Evolutionary conservation across 2,113 vertebrate genomes (phyloP).

Genomic region (Miniopterus natalensis): DNA sequence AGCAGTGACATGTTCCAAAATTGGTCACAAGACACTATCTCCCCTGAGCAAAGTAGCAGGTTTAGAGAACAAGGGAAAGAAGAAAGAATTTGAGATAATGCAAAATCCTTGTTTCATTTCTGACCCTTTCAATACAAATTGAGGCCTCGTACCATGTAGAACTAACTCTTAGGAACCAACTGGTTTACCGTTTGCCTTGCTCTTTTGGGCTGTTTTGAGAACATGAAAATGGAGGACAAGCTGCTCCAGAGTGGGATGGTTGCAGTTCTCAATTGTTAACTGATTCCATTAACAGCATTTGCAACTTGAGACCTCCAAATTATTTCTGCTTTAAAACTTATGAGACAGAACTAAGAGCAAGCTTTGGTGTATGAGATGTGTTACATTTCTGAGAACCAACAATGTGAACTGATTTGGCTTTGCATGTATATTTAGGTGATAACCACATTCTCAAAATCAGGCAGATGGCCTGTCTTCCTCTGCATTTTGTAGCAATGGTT

Average conservation of each 20-base stretch:
- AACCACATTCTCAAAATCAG: neutral
- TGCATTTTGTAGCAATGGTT: neutral
- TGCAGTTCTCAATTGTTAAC: neutral
- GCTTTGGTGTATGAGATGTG: neutral
- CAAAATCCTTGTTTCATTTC: slow-evolving; percentile 55
- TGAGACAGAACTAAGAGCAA: neutral
- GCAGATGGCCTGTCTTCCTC: neutral
- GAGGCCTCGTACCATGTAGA: neutral
- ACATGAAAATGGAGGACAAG: neutral
- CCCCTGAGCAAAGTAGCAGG: slow-evolving; percentile 22
- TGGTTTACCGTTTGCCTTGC: neutral
- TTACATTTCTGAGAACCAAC: slow-evolving; percentile 12
- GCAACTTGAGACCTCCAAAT: neutral
- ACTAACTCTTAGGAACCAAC: neutral
- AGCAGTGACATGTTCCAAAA: slow-evolving; percentile 73
- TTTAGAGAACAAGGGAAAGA: slow-evolving; percentile 64
- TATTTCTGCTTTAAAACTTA: neutral
- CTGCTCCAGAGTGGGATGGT: neutral
- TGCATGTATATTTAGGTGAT: neutral
- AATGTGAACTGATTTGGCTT: neutral
- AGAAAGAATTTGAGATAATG: slow-evolving; percentile 54
- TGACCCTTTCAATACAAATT: slow-evolving; percentile 30
- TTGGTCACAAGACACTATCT: slow-evolving; percentile 57
- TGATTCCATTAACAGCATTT: slow-evolving; percentile 7
- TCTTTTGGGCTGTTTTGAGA: slow-evolving; percentile 32